A percentile compares a stretch with the other conserved stretches of the same genome.
Evolutionary conservation across 2,888 invertebrate genomes (phyloP).

Genomic region (Drosophila melanosoma): DNA sequence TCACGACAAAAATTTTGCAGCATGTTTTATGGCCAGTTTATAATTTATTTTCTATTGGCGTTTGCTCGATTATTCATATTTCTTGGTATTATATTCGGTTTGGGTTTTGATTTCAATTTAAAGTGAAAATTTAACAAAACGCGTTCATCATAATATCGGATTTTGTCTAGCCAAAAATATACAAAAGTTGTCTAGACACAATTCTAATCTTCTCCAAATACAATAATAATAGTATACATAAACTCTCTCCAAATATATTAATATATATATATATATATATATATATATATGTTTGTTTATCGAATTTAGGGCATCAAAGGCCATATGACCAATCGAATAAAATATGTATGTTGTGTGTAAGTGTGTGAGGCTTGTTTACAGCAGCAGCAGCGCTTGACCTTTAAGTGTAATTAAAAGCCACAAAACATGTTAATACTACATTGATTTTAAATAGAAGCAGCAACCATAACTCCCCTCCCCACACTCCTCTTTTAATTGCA

Average conservation of each 20-base stretch:
- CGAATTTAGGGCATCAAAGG: slow-evolving; percentile 77
- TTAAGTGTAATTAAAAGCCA: slow-evolving; percentile 75
- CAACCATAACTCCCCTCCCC: neutral
- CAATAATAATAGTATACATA: neutral
- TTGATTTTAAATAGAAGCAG: slow-evolving; percentile 26
- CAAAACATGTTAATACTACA: slow-evolving; percentile 63
- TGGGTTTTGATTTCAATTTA: slow-evolving; percentile 25
- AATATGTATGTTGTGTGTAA: slow-evolving; percentile 22
- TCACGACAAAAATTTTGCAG: slow-evolving; percentile 68
- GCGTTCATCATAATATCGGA: neutral
- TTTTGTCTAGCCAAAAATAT: slow-evolving; percentile 3
- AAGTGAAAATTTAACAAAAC: slow-evolving; percentile 18
- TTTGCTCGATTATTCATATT: slow-evolving; percentile 39
- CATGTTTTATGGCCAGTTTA: slow-evolving; percentile 52
- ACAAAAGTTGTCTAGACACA: too few relatives aligned
- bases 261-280: neutral
- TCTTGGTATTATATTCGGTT: slow-evolving; percentile 7
- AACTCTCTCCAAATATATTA: too few relatives aligned
- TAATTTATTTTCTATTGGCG: slow-evolving; percentile 67
- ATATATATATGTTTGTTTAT: slow-evolving; percentile 38
- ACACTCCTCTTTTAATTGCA: slow-evolving; percentile 8
- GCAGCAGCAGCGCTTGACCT: slow-evolving; percentile 69
- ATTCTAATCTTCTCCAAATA: neutral
- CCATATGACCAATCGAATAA: slow-evolving; percentile 77
- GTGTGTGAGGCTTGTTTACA: slow-evolving; percentile 59